Conservation (phyloP, 2,888 invertebrate species). For the Epirrhoe tristata region DNA sequence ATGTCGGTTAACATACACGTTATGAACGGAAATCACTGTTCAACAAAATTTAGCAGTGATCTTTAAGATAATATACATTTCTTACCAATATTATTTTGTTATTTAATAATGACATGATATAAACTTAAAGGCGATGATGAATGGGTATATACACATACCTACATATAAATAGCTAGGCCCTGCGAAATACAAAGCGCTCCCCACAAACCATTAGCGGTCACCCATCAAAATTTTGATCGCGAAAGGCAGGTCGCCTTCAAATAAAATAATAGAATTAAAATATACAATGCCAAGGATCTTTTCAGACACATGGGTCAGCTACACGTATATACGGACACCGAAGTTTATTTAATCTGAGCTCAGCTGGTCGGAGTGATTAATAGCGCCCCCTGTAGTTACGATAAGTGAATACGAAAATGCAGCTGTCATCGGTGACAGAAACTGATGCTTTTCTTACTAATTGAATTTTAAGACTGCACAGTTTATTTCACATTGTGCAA, state of each 20-base stretch:
- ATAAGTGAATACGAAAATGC: constrained; percentile 34
- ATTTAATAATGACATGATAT: no score
- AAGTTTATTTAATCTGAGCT: constrained; percentile 3
- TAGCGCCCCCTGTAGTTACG: constrained; percentile 19
- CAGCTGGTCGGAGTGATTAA: constrained; percentile 5
- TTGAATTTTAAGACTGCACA: neutral
- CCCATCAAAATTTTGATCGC: no score
- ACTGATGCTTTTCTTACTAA: constrained; percentile 4
- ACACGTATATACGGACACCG: neutral
- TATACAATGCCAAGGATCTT: neutral
- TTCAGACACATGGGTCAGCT: neutral
- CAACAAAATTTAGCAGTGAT: neutral
- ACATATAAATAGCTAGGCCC: no score
- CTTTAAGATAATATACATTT: neutral
- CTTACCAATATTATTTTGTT: no score
- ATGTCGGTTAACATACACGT: neutral
- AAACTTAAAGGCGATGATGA: no score
- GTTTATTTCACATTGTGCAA: neutral
- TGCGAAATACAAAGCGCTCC: no score
- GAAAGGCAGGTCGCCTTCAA: no score
- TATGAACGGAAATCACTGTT: neutral
- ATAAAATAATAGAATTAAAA: neutral
- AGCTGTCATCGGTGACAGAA: constrained; percentile 20
- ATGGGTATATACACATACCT: no score
- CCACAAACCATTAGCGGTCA: no score